Evolutionary conservation across 2,888 invertebrate genomes (phyloP).

Genomic region (Adelognathus sp.): DNA sequence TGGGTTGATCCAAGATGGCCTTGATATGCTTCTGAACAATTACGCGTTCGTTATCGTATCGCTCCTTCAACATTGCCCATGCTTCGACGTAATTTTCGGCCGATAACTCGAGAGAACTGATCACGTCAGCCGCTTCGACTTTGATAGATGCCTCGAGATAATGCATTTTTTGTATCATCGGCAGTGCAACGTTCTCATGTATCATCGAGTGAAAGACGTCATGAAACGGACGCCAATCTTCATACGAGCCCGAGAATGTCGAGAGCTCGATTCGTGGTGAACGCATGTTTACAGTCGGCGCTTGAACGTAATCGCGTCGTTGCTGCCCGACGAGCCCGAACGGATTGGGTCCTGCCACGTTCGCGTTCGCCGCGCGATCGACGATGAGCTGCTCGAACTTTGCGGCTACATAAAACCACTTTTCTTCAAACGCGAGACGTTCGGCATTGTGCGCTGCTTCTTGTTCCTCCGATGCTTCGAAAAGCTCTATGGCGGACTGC

Average conservation of each 20-base stretch:
- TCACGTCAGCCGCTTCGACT: conserved; percentile 28
- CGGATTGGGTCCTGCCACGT: neutral
- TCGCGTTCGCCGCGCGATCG: neutral
- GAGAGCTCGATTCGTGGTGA: conserved; percentile 40
- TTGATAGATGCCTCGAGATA: conserved; percentile 26
- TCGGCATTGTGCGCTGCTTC: neutral
- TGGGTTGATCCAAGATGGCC: conserved; percentile 57
- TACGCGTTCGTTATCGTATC: conserved; percentile 62
- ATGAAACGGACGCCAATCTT: conserved; percentile 41
- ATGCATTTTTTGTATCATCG: conserved; percentile 41
- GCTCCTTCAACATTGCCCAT: conserved; percentile 39
- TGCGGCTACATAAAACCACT: neutral
- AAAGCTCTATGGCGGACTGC: neutral
- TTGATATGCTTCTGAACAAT: conserved; percentile 63
- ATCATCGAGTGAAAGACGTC: conserved; percentile 38
- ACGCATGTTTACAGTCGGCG: neutral
- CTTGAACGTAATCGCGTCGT: neutral
- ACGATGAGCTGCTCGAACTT: conserved; percentile 23
- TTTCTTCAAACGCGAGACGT: conserved; percentile 27
- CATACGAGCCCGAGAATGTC: conserved; percentile 35
- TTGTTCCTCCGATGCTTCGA: neutral
- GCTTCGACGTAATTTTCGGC: conserved; percentile 44
- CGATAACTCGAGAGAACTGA: conserved; percentile 41
- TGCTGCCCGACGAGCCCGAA: neutral
- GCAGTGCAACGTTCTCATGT: conserved; percentile 17